A percentile compares a stretch with the other conserved stretches of the same genome.
phyloP scores from a whole-genome alignment of 2,888 invertebrate genomes.

The Acleris emargana region DNA sequence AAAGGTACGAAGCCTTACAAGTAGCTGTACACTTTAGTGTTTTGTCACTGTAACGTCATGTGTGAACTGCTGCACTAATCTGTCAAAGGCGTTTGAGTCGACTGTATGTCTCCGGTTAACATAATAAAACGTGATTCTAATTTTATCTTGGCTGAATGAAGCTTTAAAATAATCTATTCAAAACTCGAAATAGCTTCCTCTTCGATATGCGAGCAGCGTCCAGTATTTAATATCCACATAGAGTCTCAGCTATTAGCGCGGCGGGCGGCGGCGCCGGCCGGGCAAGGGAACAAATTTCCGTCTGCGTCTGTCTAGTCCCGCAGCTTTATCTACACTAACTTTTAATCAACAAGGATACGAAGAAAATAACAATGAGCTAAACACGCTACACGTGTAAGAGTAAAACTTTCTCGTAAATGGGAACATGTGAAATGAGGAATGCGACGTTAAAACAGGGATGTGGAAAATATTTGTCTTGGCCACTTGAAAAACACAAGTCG shows the following conservation, averaged over 20 bases:
- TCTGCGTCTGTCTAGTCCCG: constrained; percentile 46
- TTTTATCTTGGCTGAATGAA: no score
- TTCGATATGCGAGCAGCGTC: constrained; percentile 20
- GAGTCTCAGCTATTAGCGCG: constrained; percentile 49
- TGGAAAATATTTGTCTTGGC: constrained; percentile 10
- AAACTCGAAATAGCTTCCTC: neutral
- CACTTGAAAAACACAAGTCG: constrained; percentile 11
- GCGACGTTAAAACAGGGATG: constrained; percentile 12
- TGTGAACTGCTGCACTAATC: no score
- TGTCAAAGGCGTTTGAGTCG: no score
- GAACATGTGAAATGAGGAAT: constrained; percentile 4
- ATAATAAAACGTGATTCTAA: no score
- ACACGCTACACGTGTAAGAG: neutral
- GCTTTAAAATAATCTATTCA: neutral
- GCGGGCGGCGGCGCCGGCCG: constrained; percentile 50
- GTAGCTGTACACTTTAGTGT: no score
- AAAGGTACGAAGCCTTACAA: no score
- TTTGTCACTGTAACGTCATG: no score
- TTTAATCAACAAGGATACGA: constrained; percentile 61
- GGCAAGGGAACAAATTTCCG: constrained; percentile 60
- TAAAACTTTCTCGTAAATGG: neutral
- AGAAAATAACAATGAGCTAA: constrained; percentile 44
- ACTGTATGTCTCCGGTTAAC: no score
- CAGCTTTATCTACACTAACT: constrained; percentile 62
- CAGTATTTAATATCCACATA: constrained; percentile 36